Conservation (phyloP, 2,113 vertebrate genomes). For the Seriola dumerili region DNA sequence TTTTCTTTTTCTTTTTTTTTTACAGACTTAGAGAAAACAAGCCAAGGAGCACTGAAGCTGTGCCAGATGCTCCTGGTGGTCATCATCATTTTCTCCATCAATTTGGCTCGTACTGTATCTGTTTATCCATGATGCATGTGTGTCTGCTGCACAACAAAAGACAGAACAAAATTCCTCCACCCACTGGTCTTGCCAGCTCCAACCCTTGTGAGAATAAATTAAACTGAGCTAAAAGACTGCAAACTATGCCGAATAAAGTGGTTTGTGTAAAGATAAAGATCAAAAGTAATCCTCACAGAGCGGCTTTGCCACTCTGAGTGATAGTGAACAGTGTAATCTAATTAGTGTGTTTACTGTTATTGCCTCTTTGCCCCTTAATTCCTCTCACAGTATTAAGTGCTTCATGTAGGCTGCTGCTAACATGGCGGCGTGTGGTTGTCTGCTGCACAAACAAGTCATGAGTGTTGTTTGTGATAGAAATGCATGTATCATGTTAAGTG, state of each 20-base stretch:
- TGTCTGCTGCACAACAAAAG: not conserved
- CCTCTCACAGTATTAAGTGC: conserved; percentile 37
- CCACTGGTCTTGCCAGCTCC: conserved; percentile 9
- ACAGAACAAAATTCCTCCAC: conserved; percentile 1
- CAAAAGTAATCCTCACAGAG: conserved; percentile 35
- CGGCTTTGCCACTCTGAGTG: conserved; percentile 27
- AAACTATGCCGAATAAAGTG: conserved; percentile 32
- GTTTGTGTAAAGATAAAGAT: conserved; percentile 47
- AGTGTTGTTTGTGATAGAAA: conserved; percentile 37
- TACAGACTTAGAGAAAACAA: not conserved
- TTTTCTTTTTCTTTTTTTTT: too few species aligned
- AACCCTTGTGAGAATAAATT: not conserved
- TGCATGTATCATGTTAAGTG: conserved; percentile 14
- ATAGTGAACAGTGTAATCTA: conserved; percentile 52
- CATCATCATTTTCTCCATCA: not conserved
- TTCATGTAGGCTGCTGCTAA: conserved; percentile 1
- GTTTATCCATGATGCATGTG: not conserved
- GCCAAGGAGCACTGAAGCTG: not conserved
- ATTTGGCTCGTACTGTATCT: not conserved
- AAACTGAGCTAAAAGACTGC: conserved; percentile 22
- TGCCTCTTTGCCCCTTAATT: conserved; percentile 44
- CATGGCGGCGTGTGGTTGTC: not conserved
- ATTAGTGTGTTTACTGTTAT: conserved; percentile 61
- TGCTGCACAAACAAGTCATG: not conserved
- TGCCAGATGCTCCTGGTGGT: not conserved